A percentile compares a stretch with the other conserved stretches of the same genome.
These are phyloP conservation scores for Drosophila grimshawi DNA, from an alignment of 1,140 invertebrate genomes.

Conservation along the genomic window DNA sequence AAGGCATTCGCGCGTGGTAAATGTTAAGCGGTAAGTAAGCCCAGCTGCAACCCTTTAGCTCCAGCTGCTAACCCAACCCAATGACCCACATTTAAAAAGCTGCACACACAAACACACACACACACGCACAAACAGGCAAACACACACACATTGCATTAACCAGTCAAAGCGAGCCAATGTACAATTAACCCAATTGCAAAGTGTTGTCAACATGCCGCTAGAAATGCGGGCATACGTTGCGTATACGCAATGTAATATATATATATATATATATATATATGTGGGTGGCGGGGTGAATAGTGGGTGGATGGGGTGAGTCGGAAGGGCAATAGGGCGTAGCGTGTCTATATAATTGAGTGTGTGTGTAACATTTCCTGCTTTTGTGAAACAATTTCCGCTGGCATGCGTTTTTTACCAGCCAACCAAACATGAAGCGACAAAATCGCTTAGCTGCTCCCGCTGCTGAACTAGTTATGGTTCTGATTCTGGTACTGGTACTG, in stretches of 20 bases:
- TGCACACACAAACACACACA: constrained; percentile 18
- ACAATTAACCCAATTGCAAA: constrained; percentile 81
- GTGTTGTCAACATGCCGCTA: constrained; percentile 77
- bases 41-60: not conserved
- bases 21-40: not conserved
- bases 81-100: constrained; percentile 68
- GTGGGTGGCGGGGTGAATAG: not conserved
- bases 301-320: no score
- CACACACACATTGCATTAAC: constrained; percentile 28
- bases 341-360: constrained; percentile 63
- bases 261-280: not conserved
- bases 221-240: constrained; percentile 61
- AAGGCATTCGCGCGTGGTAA: not conserved
- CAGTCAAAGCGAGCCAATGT: constrained; percentile 61
- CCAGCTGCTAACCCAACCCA: constrained; percentile 22
- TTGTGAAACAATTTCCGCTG: constrained; percentile 76
- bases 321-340: not conserved
- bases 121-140: not conserved
- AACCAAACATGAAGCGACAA: constrained; percentile 36
- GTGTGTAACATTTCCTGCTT: constrained; percentile 66
- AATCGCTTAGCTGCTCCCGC: not conserved
- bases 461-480: not conserved
- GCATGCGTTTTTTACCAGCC: constrained; percentile 41
- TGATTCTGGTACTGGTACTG: constrained; percentile 1
- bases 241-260: constrained; percentile 63